phyloP scores from a whole-genome alignment of 2,113 vertebrate genomes.

The Pangasianodon hypophthalmus region DNA sequence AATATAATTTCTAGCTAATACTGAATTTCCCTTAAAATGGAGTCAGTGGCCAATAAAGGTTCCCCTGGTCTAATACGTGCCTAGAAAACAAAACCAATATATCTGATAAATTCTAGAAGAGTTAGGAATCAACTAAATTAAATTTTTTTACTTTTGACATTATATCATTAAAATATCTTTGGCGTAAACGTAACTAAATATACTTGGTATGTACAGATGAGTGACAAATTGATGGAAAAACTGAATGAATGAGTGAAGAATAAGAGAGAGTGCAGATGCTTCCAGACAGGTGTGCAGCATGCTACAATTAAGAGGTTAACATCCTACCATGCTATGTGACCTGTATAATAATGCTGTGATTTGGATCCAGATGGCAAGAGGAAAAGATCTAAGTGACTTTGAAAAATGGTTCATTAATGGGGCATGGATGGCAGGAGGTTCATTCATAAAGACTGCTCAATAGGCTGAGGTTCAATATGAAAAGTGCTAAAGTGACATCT shows the following conservation, averaged over 20 bases:
- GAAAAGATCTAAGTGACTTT: background rate
- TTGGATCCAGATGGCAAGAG: constrained; percentile 4
- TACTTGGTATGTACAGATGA: background rate
- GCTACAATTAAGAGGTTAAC: background rate
- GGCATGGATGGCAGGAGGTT: background rate
- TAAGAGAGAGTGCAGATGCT: background rate
- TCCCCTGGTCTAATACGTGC: background rate
- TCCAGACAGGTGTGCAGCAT: background rate
- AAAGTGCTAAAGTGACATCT: background rate
- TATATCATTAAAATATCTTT: background rate
- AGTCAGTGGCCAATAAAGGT: no score
- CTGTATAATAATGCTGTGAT: background rate
- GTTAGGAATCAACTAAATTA: background rate
- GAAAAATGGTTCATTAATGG: background rate
- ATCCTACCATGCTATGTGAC: background rate
- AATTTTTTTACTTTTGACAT: background rate
- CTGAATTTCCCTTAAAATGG: background rate
- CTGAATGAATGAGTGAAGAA: background rate
- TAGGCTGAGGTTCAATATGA: background rate
- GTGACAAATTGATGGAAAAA: background rate
- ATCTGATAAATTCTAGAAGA: background rate
- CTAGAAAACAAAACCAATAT: background rate
- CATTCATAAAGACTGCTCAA: background rate
- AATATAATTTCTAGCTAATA: background rate
- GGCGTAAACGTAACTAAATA: background rate